Percentiles rank a stretch among this genome's conserved stretches.
Evolutionary conservation across 2,797 vertebrate species (phyloP).

Genomic region (Pipistrellus pipistrellus): DNA sequence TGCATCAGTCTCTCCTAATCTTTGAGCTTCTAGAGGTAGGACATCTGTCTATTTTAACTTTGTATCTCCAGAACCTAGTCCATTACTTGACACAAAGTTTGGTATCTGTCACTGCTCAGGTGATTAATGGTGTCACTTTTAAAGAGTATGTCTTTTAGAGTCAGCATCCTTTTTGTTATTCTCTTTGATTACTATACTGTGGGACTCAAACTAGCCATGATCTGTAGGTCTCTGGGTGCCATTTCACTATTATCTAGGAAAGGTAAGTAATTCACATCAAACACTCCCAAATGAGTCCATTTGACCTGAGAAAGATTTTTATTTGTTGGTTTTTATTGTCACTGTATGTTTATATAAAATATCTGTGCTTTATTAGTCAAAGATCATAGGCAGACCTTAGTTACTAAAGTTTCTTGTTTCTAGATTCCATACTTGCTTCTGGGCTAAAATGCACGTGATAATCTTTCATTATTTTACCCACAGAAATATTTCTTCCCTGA

Average conservation of each 20-base stretch:
- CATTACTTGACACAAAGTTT: background rate
- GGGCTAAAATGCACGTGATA: constrained; percentile 1
- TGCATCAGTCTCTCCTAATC: background rate
- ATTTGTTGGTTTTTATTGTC: background rate
- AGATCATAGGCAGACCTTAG: background rate
- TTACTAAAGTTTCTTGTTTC: background rate
- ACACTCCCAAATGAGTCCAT: background rate
- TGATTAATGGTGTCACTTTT: background rate
- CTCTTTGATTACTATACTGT: background rate
- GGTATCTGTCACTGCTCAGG: background rate
- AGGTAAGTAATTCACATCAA: background rate
- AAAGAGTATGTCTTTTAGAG: background rate
- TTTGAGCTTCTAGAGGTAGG: background rate
- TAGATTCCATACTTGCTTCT: background rate
- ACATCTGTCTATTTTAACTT: background rate
- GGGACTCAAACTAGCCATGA: background rate
- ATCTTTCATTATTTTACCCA: background rate
- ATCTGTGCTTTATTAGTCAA: background rate
- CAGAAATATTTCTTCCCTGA: background rate
- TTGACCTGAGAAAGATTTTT: background rate
- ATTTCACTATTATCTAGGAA: background rate
- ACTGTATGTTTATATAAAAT: background rate
- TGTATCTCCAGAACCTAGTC: background rate
- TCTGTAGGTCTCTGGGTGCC: background rate
- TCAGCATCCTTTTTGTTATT: background rate